A percentile compares a stretch with the other conserved stretches of the same genome.
Evolutionary conservation across 2,797 vertebrate genomes (phyloP).

Genomic region (Sebastes wilsoni): DNA sequence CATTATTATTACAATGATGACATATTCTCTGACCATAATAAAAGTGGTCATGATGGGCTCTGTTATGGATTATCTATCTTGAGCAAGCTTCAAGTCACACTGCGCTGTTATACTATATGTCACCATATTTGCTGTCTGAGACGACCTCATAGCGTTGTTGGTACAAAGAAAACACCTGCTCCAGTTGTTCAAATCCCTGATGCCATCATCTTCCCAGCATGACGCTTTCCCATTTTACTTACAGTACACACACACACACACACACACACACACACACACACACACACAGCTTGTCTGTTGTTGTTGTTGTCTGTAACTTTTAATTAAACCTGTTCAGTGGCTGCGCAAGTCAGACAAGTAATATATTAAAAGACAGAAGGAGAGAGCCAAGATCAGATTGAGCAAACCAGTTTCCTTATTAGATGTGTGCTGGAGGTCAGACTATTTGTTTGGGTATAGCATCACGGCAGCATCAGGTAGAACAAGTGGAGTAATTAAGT

Average conservation of each 20-base stretch:
- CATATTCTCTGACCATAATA: neutral
- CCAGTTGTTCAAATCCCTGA: neutral
- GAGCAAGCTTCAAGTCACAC: neutral
- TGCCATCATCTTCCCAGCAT: neutral
- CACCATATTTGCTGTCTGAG: neutral
- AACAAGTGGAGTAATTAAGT: constrained; percentile 15
- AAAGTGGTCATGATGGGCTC: neutral
- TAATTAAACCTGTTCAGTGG: neutral
- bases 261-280: neutral
- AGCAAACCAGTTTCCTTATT: neutral
- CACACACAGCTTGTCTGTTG: too few species aligned
- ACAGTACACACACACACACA: neutral
- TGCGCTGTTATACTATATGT: neutral
- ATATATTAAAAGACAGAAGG: neutral
- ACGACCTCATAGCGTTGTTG: neutral
- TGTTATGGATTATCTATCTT: neutral
- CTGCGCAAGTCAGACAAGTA: neutral
- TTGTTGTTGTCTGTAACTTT: too few species aligned
- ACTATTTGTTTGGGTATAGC: neutral
- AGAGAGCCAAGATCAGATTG: neutral
- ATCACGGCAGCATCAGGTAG: neutral
- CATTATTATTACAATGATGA: neutral
- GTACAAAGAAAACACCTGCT: constrained; percentile 1
- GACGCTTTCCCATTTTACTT: constrained; percentile 6
- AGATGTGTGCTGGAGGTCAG: neutral